Evolutionary conservation across 2,797 vertebrate species (phyloP).

Genomic region (Danio jaintianensis): DNA sequence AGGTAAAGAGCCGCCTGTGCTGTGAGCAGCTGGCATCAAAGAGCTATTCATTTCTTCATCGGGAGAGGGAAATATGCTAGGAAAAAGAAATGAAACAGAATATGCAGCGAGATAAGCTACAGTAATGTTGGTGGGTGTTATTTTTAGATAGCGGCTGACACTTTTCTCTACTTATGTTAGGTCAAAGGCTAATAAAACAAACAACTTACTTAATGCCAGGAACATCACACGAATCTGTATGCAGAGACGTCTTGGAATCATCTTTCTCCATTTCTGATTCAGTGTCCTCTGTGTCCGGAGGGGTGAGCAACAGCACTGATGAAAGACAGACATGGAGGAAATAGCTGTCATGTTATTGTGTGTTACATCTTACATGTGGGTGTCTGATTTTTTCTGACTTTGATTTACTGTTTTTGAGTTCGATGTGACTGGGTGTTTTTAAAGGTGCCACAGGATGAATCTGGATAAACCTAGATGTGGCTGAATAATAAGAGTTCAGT

Average conservation of each 20-base stretch:
- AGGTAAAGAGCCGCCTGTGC: slow-evolving; percentile 94
- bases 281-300: slow-evolving; percentile 91
- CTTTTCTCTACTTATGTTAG: neutral
- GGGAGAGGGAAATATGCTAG: slow-evolving; percentile 94
- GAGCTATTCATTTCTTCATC: slow-evolving; percentile 91
- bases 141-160: neutral
- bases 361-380: neutral
- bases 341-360: neutral
- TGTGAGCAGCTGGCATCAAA: slow-evolving; percentile 89
- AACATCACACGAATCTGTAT: slow-evolving; percentile 94
- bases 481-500: no score
- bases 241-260: slow-evolving; percentile 81
- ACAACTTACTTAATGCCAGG: slow-evolving; percentile 96
- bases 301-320: slow-evolving; percentile 90
- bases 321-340: neutral
- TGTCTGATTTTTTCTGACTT: no score
- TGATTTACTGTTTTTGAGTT: no score
- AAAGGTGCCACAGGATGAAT: no score
- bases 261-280: slow-evolving; percentile 86
- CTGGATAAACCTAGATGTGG: no score
- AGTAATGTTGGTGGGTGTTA: neutral
- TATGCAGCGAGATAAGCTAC: neutral
- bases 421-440: no score
- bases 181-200: neutral
- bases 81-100: slow-evolving; percentile 25